Percentiles rank a stretch among this genome's conserved stretches.
Evolutionary conservation across 2,797 vertebrate genomes (phyloP).

Genomic region (Pseudochromis fuscus): DNA sequence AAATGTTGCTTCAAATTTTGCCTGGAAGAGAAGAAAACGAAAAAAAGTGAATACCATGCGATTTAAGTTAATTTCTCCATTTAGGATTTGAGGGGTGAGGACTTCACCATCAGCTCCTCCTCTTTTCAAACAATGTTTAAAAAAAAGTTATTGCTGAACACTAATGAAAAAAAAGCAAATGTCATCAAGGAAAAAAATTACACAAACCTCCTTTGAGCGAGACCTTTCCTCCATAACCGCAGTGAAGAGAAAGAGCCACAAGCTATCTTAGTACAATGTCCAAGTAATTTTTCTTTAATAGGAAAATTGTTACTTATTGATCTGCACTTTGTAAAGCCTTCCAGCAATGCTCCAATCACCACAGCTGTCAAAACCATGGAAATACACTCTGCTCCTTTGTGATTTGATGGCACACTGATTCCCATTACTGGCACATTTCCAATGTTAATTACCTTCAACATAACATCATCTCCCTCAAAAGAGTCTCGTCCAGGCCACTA

Average conservation of each 20-base stretch:
- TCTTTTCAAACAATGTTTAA: slow-evolving; percentile 2
- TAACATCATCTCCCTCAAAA: slow-evolving; percentile 70
- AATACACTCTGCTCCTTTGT: slow-evolving; percentile 85
- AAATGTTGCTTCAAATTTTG: too few relatives aligned
- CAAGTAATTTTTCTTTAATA: slow-evolving; percentile 97
- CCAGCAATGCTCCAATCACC: slow-evolving; percentile 94
- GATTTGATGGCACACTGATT: slow-evolving; percentile 84
- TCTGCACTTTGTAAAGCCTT: slow-evolving; percentile 94
- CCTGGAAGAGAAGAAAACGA: background rate
- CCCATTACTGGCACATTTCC: slow-evolving; percentile 82
- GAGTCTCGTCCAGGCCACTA: slow-evolving; percentile 60
- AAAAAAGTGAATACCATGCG: too few relatives aligned
- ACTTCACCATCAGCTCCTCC: background rate
- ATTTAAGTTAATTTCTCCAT: too few relatives aligned
- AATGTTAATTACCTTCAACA: slow-evolving; percentile 86
- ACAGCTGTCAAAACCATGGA: slow-evolving; percentile 93
- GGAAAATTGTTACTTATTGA: slow-evolving; percentile 99
- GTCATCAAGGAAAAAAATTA: slow-evolving; percentile 35
- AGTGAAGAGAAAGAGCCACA: slow-evolving; percentile 90
- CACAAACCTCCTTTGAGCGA: slow-evolving; percentile 37
- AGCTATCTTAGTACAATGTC: slow-evolving; percentile 92
- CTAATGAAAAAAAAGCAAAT: slow-evolving; percentile 31
- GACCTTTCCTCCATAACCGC: slow-evolving; percentile 78
- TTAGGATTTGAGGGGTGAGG: background rate
- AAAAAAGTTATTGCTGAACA: background rate